A percentile compares a stretch with the other conserved stretches of the same genome.
Conservation (phyloP, 2,113 vertebrate species). For the Hypanus sabinus region DNA sequence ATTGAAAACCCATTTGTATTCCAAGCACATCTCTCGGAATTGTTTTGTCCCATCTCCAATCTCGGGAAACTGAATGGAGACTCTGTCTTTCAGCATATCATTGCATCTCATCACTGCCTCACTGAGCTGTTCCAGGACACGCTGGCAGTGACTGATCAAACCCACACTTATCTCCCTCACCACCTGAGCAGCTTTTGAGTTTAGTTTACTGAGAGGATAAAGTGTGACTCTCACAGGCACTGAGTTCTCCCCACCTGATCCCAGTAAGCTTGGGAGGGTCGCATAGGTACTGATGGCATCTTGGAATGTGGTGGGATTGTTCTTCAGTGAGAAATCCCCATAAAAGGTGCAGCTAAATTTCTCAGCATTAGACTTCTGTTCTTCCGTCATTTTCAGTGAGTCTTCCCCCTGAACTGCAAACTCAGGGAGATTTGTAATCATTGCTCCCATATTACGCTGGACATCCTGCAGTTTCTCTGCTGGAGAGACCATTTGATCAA, state of each 20-base stretch:
- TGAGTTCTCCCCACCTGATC: conserved; percentile 42
- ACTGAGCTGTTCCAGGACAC: conserved; percentile 42
- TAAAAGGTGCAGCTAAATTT: conserved; percentile 50
- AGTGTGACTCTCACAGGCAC: conserved; percentile 55
- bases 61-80: conserved; percentile 43
- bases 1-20: conserved; percentile 41
- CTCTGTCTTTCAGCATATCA: conserved; percentile 41
- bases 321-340: conserved; percentile 46
- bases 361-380: not conserved
- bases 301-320: conserved; percentile 42
- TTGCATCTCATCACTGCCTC: conserved; percentile 45
- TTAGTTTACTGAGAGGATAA: conserved; percentile 47
- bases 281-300: conserved; percentile 49
- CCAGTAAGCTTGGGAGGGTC: conserved; percentile 45
- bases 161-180: conserved; percentile 44
- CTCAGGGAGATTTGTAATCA: conserved; percentile 10
- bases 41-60: too few species aligned
- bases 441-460: conserved; percentile 40
- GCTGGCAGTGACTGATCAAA: conserved; percentile 40
- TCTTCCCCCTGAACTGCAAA: not conserved
- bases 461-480: conserved; percentile 42
- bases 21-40: conserved; percentile 40
- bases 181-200: conserved; percentile 45
- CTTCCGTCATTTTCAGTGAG: not conserved
- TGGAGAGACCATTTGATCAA: conserved; percentile 47